Percentiles rank a stretch among this genome's conserved stretches.
These are phyloP conservation scores for Drosophila pseudoananassae DNA, from an alignment of 1,140 invertebrate genomes.

Conservation along the genomic window DNA sequence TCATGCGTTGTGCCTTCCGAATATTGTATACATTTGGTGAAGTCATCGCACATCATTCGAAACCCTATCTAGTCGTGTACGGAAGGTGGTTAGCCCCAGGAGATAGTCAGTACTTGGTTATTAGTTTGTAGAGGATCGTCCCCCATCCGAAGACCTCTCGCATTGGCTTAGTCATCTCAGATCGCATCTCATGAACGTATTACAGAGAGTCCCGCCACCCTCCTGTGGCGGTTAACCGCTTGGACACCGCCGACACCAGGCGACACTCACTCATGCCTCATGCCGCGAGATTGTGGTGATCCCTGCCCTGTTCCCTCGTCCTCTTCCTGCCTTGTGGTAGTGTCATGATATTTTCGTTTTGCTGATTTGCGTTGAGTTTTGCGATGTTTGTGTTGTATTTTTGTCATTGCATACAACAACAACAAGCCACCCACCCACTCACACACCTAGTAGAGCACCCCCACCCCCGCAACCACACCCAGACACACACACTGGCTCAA, in stretches of 20 bases:
- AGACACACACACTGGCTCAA: neutral
- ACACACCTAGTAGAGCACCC: constrained; percentile 37
- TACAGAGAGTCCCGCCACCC: too few species aligned
- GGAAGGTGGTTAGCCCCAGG: too few species aligned
- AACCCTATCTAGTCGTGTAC: neutral
- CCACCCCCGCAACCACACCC: constrained; percentile 15
- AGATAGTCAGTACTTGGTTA: neutral
- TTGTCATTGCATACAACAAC: constrained; percentile 36
- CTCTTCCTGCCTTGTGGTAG: constrained; percentile 2
- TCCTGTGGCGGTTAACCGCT: constrained; percentile 1
- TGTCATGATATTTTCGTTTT: constrained; percentile 29
- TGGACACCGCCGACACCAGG: neutral
- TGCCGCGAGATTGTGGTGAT: constrained; percentile 24
- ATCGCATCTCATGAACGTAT: neutral
- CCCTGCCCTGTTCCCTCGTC: neutral
- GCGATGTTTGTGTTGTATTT: constrained; percentile 34
- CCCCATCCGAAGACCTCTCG: neutral
- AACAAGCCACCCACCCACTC: constrained; percentile 19
- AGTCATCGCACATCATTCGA: constrained; percentile 1
- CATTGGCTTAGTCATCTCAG: neutral
- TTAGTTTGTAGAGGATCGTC: neutral
- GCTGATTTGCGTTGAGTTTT: constrained; percentile 29
- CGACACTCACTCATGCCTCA: constrained; percentile 19
- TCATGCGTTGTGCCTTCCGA: constrained; percentile 18
- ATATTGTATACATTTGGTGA: constrained; percentile 8